phyloP scores from a whole-genome alignment of 2,888 invertebrate species.

The Apotomis turbidana region DNA sequence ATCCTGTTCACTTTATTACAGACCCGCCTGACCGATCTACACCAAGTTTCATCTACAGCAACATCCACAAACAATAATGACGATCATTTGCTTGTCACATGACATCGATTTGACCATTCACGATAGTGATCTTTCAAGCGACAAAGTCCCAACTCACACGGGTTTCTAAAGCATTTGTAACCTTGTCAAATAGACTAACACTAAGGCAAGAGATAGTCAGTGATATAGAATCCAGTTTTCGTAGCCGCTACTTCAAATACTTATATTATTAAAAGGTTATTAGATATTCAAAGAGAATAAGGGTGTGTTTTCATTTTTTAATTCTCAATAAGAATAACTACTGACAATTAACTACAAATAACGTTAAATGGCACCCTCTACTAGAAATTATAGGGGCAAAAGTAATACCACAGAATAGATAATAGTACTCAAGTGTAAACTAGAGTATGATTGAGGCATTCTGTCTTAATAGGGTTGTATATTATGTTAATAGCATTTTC shows the following conservation, averaged over 20 bases:
- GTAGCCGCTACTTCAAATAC: slow-evolving; percentile 10
- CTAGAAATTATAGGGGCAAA: too few relatives aligned
- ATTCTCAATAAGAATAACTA: too few relatives aligned
- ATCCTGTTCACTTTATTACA: background rate
- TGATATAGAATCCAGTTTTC: slow-evolving; percentile 21
- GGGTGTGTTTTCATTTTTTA: too few relatives aligned
- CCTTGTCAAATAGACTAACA: slow-evolving; percentile 46
- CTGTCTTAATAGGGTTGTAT: too few relatives aligned
- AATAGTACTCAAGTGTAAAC: too few relatives aligned
- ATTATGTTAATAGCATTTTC: too few relatives aligned
- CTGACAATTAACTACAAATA: too few relatives aligned
- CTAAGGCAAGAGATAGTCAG: slow-evolving; percentile 1
- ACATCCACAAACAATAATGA: slow-evolving; percentile 60
- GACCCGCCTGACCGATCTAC: slow-evolving; percentile 7
- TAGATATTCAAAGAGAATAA: background rate
- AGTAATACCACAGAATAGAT: too few relatives aligned
- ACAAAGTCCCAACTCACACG: slow-evolving; percentile 43
- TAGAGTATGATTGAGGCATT: too few relatives aligned
- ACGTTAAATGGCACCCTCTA: too few relatives aligned
- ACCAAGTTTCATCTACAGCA: slow-evolving; percentile 1
- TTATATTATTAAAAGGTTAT: background rate
- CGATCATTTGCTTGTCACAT: slow-evolving; percentile 65
- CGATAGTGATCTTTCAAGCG: slow-evolving; percentile 33
- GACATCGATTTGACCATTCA: slow-evolving; percentile 47
- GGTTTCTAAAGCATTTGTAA: slow-evolving; percentile 43